Percentiles rank a stretch among this genome's conserved stretches.
These are phyloP conservation scores for Teleopsis dalmanni DNA, from an alignment of 1,140 invertebrate species.

Conservation along the genomic window DNA sequence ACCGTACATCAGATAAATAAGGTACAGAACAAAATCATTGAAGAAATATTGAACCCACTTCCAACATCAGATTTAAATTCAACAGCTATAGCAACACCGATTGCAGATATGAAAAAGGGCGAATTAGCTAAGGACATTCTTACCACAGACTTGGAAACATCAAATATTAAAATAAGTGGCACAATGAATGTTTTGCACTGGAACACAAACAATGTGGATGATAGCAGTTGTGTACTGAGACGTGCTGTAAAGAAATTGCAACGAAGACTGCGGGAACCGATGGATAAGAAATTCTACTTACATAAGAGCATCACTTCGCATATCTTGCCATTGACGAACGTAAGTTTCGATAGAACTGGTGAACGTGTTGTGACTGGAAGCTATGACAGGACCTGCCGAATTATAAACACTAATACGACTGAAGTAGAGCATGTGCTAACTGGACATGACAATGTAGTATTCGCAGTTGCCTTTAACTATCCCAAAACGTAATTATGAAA, in stretches of 20 bases:
- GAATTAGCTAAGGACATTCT: background rate
- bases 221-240: slow-evolving; percentile 35
- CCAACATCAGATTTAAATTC: background rate
- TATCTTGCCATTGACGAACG: slow-evolving; percentile 70
- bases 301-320: slow-evolving; percentile 65
- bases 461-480: slow-evolving; percentile 68
- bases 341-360: slow-evolving; percentile 64
- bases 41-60: background rate
- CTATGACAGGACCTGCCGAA: slow-evolving; percentile 77
- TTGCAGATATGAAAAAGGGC: background rate
- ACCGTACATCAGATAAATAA: background rate
- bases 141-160: background rate
- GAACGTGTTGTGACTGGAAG: slow-evolving; percentile 72
- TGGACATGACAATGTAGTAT: slow-evolving; percentile 75
- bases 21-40: too few relatives aligned
- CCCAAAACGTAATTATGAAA: slow-evolving; percentile 55
- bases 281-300: slow-evolving; percentile 56
- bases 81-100: background rate
- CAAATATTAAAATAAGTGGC: background rate
- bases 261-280: slow-evolving; percentile 47
- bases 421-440: slow-evolving; percentile 59
- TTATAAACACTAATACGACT: slow-evolving; percentile 70
- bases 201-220: slow-evolving; percentile 4
- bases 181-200: background rate
- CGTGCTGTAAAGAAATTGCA: slow-evolving; percentile 48